Evolutionary conservation across 2,113 vertebrate species (phyloP), one percentile per base, ranked within the genome.

Genomic region (Numida meleagris): DNA sequence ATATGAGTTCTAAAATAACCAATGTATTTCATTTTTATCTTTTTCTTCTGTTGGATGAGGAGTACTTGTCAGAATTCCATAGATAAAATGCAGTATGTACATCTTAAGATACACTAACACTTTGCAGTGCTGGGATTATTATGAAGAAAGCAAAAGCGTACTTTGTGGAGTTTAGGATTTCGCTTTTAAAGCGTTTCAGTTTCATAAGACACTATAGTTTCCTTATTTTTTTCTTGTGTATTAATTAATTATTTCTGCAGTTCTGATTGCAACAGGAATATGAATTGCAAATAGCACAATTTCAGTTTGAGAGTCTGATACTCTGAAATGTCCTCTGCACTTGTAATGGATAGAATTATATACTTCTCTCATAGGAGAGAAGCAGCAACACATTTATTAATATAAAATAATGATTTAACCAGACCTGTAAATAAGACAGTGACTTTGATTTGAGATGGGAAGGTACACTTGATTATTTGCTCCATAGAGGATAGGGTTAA

Each of bases 1-100:
- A 53, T 6, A 9, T 62, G 16, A 62, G 7, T 79, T 87, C 33
- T 57, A 72, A 79, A 72, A 2, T 0, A 58, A 62, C 5, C 23
- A 29, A 65, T 66, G 18, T 61, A 12, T 81, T 81, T 67, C 1
- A 10, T 89, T 87, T 75, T 65, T 59, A 45, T 12, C 5, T 51
- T 59, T 61, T 2, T 1, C 5, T 20, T 12, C 2, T 15, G 13
- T 14, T 2, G 24, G 3, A n/a, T 71, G 31, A 67, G 11, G 23
- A 67, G 29, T 51, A 40, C 6, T 25, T 75, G 36, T 9, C 11
- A 84, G 34, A 70, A 63, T 11, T 74, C 31, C 27, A 50, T 27
- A 45, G 19, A 31, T 51, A 20, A 80, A 13, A 31, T 1, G 1
- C 20, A 50, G 13, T 40, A 10, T 31, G 2, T 66, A 11, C 0